These are phyloP conservation scores for Myiozetetes cayanensis DNA, from an alignment of 2,113 vertebrate species.

Conservation along the genomic window DNA sequence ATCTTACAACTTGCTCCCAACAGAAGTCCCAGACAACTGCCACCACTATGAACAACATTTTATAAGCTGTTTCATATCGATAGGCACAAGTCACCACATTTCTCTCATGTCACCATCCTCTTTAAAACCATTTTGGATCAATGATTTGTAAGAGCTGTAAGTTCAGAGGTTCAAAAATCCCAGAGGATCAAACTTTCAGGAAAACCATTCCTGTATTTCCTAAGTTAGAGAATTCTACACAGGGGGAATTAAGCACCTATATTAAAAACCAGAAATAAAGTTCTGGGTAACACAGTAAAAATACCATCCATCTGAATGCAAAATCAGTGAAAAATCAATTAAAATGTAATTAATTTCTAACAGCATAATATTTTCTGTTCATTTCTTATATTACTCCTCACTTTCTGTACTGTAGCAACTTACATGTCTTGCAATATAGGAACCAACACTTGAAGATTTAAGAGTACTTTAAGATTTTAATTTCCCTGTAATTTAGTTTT, in stretches of 20 bases:
- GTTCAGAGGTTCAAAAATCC: background rate
- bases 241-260: background rate
- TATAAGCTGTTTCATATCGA: background rate
- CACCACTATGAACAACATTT: fast-evolving
- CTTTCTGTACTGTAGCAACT: background rate
- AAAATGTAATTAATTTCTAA: background rate
- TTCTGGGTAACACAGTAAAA: background rate
- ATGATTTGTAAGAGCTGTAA: background rate
- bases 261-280: background rate
- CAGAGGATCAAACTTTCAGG: background rate
- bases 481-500: background rate
- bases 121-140: background rate
- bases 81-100: background rate
- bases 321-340: background rate
- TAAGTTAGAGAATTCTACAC: background rate
- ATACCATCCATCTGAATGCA: background rate
- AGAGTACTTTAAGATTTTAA: background rate
- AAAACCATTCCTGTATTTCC: background rate
- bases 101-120: background rate
- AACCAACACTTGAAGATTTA: background rate
- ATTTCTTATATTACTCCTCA: background rate
- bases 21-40: background rate
- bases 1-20: background rate
- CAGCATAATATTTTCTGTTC: background rate
- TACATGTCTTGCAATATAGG: background rate